These are phyloP conservation scores for Todus mexicanus DNA, from an alignment of 2,797 vertebrate genomes.

Conservation along the genomic window DNA sequence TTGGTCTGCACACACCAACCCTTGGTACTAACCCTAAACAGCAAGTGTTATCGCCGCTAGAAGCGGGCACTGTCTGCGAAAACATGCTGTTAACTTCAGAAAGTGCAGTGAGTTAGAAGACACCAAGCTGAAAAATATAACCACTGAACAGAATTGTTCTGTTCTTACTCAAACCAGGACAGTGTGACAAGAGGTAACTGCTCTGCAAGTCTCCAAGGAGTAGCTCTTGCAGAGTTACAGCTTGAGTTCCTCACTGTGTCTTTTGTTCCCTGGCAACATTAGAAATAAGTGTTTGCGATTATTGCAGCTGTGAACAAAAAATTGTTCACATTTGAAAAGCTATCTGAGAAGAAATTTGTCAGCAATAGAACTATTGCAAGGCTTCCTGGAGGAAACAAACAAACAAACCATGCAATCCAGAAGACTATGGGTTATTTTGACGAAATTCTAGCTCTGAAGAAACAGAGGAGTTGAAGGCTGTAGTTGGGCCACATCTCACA, in stretches of 20 bases:
- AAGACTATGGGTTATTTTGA: background rate
- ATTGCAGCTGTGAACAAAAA: background rate
- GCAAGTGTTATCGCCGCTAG: background rate
- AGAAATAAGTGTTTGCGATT: background rate
- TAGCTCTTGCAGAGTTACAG: background rate
- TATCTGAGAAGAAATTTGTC: background rate
- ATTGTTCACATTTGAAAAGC: background rate
- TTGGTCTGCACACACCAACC: background rate
- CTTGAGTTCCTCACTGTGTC: background rate
- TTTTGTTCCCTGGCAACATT: background rate
- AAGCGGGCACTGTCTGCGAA: no score
- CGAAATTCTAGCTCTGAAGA: background rate
- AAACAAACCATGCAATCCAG: background rate
- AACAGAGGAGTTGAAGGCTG: background rate
- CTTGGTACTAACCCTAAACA: background rate
- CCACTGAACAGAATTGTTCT: background rate
- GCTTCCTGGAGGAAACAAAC: background rate
- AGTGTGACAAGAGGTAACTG: background rate
- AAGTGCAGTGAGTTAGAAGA: no score
- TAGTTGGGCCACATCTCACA: background rate
- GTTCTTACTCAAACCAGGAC: background rate
- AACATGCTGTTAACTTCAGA: no score
- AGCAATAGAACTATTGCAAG: background rate
- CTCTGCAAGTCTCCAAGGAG: background rate
- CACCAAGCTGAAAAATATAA: background rate